phyloP scores from a whole-genome alignment of 1,140 invertebrate species.

The Papilio polyxenes region DNA sequence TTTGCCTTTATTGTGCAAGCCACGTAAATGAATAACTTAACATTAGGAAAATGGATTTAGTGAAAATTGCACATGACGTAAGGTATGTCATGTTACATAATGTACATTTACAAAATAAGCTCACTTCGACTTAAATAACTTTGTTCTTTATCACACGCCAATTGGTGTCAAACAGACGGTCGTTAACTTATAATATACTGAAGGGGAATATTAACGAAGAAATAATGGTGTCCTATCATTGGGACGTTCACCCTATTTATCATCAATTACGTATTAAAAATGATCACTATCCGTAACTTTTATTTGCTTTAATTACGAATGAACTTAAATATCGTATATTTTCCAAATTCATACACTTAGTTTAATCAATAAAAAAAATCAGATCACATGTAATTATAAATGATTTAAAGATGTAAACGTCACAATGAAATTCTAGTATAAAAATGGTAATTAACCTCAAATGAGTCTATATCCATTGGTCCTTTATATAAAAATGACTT shows the following conservation, averaged over 20 bases:
- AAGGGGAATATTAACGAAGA: not conserved
- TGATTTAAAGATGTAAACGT: not conserved
- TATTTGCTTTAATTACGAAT: not conserved
- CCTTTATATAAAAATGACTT: slow-evolving; percentile 29
- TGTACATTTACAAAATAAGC: slow-evolving; percentile 33
- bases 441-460: not conserved
- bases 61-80: not conserved
- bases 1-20: slow-evolving; percentile 17
- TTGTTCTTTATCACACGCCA: slow-evolving; percentile 33
- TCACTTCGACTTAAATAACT: slow-evolving; percentile 33
- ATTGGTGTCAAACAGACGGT: slow-evolving; percentile 18
- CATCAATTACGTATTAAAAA: not conserved
- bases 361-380: not conserved
- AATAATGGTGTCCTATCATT: not conserved
- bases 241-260: not conserved
- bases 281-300: not conserved
- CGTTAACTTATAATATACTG: not conserved
- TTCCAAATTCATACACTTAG: not conserved
- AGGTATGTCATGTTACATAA: not conserved
- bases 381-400: too few relatives aligned
- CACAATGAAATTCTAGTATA: not conserved
- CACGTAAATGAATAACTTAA: not conserved
- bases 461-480: slow-evolving; percentile 33
- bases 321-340: not conserved
- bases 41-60: not conserved